A percentile compares a stretch with the other conserved stretches of the same genome.
Conservation (phyloP, 2,888 invertebrate genomes). For the Electrophaes corylata region DNA sequence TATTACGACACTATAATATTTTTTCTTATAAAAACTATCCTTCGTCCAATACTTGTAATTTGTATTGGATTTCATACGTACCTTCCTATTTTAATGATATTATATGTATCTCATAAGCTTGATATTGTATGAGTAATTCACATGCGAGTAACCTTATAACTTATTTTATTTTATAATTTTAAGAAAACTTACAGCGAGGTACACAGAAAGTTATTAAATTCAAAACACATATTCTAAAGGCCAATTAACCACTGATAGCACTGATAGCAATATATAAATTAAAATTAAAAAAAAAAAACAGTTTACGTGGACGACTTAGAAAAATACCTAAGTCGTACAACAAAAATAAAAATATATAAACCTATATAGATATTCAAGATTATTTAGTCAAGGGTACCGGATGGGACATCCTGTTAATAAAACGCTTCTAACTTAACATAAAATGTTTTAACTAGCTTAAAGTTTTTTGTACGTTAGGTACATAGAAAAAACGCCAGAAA, state of each 20-base stretch:
- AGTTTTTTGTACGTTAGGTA: slow-evolving; percentile 1
- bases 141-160: background rate
- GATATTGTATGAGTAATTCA: background rate
- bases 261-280: too few relatives aligned
- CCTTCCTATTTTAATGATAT: too few relatives aligned
- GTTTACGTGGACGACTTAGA: too few relatives aligned
- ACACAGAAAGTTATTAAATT: too few relatives aligned
- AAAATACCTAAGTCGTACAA: too few relatives aligned
- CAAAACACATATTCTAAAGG: too few relatives aligned
- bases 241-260: too few relatives aligned
- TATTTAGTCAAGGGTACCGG: slow-evolving; percentile 4
- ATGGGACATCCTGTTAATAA: slow-evolving; percentile 24
- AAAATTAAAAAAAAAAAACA: too few relatives aligned
- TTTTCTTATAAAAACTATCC: background rate
- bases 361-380: background rate
- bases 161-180: too few relatives aligned
- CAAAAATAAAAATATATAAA: too few relatives aligned
- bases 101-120: background rate
- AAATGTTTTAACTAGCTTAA: slow-evolving; percentile 13
- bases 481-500: too few relatives aligned
- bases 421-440: slow-evolving; percentile 8
- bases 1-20: background rate
- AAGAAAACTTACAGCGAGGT: too few relatives aligned
- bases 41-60: background rate
- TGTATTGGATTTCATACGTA: background rate